These are phyloP conservation scores for Onychorhynchus coronatus DNA, from an alignment of 2,113 vertebrate species.

Conservation along the genomic window DNA sequence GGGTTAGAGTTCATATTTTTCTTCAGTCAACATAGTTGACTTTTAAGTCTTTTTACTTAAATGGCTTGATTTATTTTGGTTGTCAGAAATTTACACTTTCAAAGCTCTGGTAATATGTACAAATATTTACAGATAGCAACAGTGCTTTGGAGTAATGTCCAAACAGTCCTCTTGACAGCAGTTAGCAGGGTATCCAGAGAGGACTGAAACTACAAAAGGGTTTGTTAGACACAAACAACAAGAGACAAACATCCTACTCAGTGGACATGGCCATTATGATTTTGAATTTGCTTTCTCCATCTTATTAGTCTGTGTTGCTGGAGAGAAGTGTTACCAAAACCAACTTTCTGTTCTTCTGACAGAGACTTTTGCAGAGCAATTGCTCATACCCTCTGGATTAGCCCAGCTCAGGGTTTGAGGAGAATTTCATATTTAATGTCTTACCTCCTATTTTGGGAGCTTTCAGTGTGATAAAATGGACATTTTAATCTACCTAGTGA, in stretches of 20 bases:
- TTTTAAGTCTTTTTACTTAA: neutral
- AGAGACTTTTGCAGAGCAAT: neutral
- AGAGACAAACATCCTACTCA: neutral
- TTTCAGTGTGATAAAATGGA: neutral
- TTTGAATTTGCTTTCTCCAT: neutral
- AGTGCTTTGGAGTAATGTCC: neutral
- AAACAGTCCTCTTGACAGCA: neutral
- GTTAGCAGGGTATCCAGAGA: neutral
- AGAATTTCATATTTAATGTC: neutral
- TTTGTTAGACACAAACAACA: neutral
- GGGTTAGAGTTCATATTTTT: neutral
- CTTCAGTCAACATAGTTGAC: neutral
- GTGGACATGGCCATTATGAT: neutral
- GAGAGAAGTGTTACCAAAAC: neutral
- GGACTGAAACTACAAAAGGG: neutral
- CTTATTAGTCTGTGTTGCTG: neutral
- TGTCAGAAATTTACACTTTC: neutral
- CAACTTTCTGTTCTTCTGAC: neutral
- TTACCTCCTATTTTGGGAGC: fast-evolving
- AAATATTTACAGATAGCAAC: slow-evolving; percentile 14
- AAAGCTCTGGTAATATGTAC: neutral
- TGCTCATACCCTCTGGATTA: neutral
- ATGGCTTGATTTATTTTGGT: neutral
- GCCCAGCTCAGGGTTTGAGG: neutral
- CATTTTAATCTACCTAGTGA: neutral